Base-by-base conservation (phyloP, 2,888 invertebrate species). In the Sialis fuliginosa region DNA sequence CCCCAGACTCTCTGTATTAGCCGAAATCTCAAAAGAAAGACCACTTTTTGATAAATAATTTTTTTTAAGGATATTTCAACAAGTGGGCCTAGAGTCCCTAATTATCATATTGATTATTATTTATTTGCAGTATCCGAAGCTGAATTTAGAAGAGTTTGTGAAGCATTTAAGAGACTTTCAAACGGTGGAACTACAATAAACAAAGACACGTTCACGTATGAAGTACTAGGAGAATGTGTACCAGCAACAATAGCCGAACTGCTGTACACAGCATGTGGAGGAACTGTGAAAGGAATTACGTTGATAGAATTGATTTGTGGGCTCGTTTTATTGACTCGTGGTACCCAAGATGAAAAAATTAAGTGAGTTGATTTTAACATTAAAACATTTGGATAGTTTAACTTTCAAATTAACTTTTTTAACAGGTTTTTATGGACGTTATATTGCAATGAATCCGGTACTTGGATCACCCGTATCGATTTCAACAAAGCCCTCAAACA, bases 181-280 rank as follows among this genome's bases (percentile, higher is more conserved):
- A 82, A 83, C 59, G 79, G 77, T 30, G 73, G 75, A 48, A 70
- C 72, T 55, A 69, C 76, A 55, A 70, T 87, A 60, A 79, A 80
- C 57, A 77, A 82, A 57, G 76, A 77, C 58, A 77, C 81, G 40
- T 91, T 92, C 65, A 77, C 81, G 47, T 79, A 80, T 60, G 87
- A 90, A 66, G 89, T 91, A 46, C 68, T 91, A 49, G 87, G 89
- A 55, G 89, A 90, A 63, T 82, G 85, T 45, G 87, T 91, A 22
- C 91, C 91, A 4, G 63, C 69, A 45, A 77, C 80, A 54, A 78
- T 91, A 42, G 86, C 87, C 1, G 88, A 90, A 68, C 78, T 82
- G 69, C 68, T 91, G 45, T 91, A 81, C 62, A 71, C 74, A 54
- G 86, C 88, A 39, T 90, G 88, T 64, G 90, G 91, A 22, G 90